Evolutionary conservation across 2,888 invertebrate genomes (phyloP).

Genomic region (Onthophagus sagittarius): DNA sequence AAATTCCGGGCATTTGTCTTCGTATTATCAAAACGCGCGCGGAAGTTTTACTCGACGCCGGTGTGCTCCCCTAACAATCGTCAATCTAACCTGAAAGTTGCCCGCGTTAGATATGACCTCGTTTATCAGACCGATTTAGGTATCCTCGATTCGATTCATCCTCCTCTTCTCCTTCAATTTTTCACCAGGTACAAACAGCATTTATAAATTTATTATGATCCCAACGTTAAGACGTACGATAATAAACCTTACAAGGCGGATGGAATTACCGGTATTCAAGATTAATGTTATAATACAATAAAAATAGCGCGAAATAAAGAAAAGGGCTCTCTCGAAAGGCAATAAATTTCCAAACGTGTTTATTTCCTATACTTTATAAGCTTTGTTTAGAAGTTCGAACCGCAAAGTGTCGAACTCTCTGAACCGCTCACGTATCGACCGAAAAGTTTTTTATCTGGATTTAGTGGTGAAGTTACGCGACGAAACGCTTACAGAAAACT

Average conservation of each 20-base stretch:
- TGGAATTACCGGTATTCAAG: background rate
- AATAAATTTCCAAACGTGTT: background rate
- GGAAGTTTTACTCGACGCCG: background rate
- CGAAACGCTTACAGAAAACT: background rate
- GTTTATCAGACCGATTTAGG: background rate
- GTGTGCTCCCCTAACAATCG: background rate
- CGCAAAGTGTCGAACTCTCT: background rate
- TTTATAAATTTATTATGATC: background rate
- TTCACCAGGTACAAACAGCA: background rate
- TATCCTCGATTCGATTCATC: background rate
- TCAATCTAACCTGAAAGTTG: background rate
- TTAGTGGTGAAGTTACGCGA: background rate
- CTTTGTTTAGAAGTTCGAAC: background rate
- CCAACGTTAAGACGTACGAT: too few relatives aligned
- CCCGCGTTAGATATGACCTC: background rate
- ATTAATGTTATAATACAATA: background rate
- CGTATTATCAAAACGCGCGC: constrained; percentile 25
- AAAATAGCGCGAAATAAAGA: background rate
- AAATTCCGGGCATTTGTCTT: constrained; percentile 32
- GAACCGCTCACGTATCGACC: background rate
- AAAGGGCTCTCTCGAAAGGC: background rate
- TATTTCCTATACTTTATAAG: background rate
- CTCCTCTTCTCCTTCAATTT: background rate
- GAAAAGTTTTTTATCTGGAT: background rate
- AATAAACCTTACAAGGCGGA: background rate